Base-by-base conservation (phyloP, 2,797 vertebrate species). In the Acanthurus lineatus region DNA sequence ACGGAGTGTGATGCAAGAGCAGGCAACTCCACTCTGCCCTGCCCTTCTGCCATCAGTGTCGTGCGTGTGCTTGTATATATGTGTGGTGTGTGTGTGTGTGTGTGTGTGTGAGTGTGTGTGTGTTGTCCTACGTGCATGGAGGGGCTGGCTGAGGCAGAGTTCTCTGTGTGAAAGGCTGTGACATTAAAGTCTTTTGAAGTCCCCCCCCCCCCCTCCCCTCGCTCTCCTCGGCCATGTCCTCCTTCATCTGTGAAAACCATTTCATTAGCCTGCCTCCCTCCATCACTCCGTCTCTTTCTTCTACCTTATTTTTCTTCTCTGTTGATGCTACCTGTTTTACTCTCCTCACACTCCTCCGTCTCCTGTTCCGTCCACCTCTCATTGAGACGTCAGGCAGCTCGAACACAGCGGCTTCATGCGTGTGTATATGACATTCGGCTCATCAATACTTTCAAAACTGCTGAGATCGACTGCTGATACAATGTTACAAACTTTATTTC, bases 1-100 rank as follows among this genome's bases (percentile, higher is more conserved):
- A 84, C 87, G 74, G 82, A 85, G 87, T 53, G 90, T 96, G 95
- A 96, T 96, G 95, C 94, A 96, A 96, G 92, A 91, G 79, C 78
- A 57, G 79, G 95, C 90, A 95, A 95, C 92, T 85, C 78, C 38
- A 5, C 85, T 88, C 73, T 88, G 86, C 78, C 88, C 90, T 91
- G 87, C 87, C 92, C 91, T 90, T 86, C 90, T 88, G 81, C 90
- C 89, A 88, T 88, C 81, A 49, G 59, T 35, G 72, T 63, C 35
- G 71, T 22, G 79, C 64, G 3, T 51, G 54, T 73, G 73, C 48
- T 40, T 25, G 47, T 22, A 61, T 25, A 17, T 3, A 8, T 57
- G 56, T 59, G 56, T 44, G 56, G 40, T 9, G 40, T 40, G 40
- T 40, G 40, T 67, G 70, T 40, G 38, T 76, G 87, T 77, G 76